Evolutionary conservation across 2,113 vertebrate species (phyloP).

Genomic region (Gallinago paraguaiae): DNA sequence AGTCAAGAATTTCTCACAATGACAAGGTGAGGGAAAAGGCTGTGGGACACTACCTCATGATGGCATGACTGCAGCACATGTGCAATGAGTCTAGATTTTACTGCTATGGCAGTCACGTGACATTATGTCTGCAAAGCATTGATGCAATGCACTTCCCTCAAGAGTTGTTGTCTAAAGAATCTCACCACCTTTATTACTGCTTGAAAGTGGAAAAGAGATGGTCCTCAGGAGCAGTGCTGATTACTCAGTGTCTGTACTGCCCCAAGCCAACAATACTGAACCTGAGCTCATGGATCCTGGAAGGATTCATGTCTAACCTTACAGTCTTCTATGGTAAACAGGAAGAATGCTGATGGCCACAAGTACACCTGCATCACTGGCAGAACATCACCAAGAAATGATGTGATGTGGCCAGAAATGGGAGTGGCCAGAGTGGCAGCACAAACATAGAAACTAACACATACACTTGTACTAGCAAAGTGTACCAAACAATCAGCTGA

Average conservation of each 20-base stretch:
- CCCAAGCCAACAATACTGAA: background rate
- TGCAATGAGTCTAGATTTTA: background rate
- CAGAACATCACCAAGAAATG: background rate
- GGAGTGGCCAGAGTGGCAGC: background rate
- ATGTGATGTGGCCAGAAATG: too few relatives aligned
- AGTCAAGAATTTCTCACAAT: background rate
- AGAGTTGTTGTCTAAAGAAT: background rate
- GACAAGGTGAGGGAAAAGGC: background rate
- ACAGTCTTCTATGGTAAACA: fast-evolving
- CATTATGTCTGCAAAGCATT: fast-evolving
- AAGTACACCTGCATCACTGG: background rate
- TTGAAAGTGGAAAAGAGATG: background rate
- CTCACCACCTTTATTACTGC: background rate
- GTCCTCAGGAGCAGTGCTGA: background rate
- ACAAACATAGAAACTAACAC: background rate
- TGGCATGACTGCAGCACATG: background rate
- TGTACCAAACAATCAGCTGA: background rate
- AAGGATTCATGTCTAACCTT: background rate
- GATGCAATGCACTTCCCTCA: background rate
- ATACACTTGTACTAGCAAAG: background rate
- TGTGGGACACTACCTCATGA: background rate
- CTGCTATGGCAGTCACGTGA: fast-evolving
- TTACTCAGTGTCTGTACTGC: background rate
- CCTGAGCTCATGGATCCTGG: background rate
- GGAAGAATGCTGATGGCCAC: background rate